Conservation (phyloP, 2,113 vertebrate species). For the Maccullochella peelii region DNA sequence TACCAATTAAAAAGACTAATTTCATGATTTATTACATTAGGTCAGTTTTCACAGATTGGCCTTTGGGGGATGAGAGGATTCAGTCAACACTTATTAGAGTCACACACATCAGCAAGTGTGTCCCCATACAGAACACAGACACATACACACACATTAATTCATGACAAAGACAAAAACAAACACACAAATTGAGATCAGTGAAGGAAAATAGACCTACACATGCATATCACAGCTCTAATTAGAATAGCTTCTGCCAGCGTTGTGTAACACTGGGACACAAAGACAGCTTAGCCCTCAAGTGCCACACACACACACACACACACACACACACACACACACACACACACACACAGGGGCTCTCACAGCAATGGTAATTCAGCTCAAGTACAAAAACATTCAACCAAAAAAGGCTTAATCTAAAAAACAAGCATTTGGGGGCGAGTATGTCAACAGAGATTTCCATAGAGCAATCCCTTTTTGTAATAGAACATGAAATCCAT, state of each 20-base stretch:
- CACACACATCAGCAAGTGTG: constrained; percentile 32
- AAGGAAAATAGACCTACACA: constrained; percentile 17
- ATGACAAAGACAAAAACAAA: constrained; percentile 17
- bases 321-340: constrained; percentile 8
- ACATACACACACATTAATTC: background rate
- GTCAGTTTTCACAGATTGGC: constrained; percentile 65
- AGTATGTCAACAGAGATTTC: constrained; percentile 57
- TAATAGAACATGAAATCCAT: constrained; percentile 35
- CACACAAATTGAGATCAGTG: constrained; percentile 14
- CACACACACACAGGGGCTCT: background rate
- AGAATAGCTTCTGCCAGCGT: constrained; percentile 23
- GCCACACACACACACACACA: constrained; percentile 2
- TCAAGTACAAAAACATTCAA: constrained; percentile 28
- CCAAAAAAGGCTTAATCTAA: constrained; percentile 34
- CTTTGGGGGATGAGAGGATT: constrained; percentile 53
- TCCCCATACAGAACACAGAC: constrained; percentile 21
- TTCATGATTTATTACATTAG: constrained; percentile 75
- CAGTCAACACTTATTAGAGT: constrained; percentile 48
- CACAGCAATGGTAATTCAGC: constrained; percentile 17
- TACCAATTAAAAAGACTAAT: constrained; percentile 75
- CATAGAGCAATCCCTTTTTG: constrained; percentile 30
- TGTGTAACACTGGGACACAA: constrained; percentile 33
- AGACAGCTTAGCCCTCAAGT: constrained; percentile 36
- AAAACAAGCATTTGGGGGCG: constrained; percentile 51
- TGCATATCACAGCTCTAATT: constrained; percentile 34